Conservation (phyloP, 2,113 vertebrate species). For the Herpailurus yagouaroundi region DNA sequence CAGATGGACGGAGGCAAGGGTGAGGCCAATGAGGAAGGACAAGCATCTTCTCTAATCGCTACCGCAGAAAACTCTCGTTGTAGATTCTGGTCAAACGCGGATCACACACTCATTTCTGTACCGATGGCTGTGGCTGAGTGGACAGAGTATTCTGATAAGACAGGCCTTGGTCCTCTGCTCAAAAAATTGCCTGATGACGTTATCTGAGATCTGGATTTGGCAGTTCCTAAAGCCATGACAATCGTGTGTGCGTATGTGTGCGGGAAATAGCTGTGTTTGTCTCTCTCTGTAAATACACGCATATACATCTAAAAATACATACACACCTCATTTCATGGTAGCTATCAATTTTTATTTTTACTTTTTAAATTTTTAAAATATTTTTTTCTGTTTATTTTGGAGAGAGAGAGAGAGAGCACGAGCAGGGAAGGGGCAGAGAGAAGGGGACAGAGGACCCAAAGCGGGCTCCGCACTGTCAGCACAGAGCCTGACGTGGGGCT, state of each 20-base stretch:
- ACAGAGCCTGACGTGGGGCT: no score
- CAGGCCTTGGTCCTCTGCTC: not conserved
- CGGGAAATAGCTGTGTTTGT: not conserved
- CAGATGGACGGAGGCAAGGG: not conserved
- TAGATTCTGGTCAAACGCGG: not conserved
- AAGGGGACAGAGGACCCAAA: no score
- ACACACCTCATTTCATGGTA: not conserved
- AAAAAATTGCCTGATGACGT: no score
- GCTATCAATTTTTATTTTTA: no score
- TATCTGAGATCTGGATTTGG: not conserved
- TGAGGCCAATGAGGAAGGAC: not conserved
- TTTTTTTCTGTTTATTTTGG: no score
- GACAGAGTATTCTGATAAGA: not conserved
- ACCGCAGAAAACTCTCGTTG: no score
- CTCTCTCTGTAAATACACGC: not conserved
- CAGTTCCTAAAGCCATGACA: not conserved
- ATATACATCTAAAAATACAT: not conserved
- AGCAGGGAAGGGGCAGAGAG: no score
- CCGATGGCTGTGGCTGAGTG: not conserved
- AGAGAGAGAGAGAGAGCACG: no score
- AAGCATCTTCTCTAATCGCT: accelerated
- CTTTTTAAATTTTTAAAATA: no score
- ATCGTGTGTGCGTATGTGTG: not conserved
- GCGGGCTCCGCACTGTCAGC: no score
- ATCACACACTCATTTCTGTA: accelerated